Conservation (phyloP, 2,113 vertebrate genomes). For the Hystrix brachyura region DNA sequence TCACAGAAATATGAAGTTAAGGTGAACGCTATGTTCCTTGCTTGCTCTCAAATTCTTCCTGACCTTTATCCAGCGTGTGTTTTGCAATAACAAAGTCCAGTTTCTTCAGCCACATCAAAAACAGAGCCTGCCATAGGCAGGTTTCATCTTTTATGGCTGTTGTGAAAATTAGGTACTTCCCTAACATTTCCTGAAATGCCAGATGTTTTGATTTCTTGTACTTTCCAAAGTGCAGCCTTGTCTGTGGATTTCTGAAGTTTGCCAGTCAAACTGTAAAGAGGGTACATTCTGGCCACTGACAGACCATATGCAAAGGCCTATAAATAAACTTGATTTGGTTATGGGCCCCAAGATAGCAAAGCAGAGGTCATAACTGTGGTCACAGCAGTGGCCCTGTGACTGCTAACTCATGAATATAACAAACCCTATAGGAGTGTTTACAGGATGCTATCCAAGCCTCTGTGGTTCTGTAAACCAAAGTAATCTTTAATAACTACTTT, state of each 20-base stretch:
- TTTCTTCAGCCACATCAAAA: conserved; percentile 45
- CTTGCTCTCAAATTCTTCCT: conserved; percentile 10
- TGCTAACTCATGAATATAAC: neutral
- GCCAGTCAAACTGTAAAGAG: neutral
- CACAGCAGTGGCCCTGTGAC: conserved; percentile 18
- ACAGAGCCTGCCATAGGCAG: neutral
- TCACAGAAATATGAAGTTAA: conserved; percentile 1
- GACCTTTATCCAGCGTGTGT: neutral
- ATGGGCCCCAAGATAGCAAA: neutral
- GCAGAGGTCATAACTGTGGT: neutral
- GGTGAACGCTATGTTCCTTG: neutral
- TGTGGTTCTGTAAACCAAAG: conserved; percentile 57
- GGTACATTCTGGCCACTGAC: neutral
- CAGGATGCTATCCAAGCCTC: conserved; percentile 26
- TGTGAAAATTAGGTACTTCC: neutral
- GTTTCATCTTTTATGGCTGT: neutral
- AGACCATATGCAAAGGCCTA: neutral
- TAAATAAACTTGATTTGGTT: neutral
- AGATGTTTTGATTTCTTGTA: neutral
- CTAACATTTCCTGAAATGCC: conserved; percentile 32
- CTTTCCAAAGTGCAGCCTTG: neutral
- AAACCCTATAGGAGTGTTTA: conserved; percentile 57
- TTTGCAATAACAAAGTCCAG: neutral
- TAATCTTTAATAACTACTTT: conserved; percentile 70
- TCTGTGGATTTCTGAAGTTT: conserved; percentile 46